Conservation (phyloP, 2,113 vertebrate species). For the Sisor rabdophorus region DNA sequence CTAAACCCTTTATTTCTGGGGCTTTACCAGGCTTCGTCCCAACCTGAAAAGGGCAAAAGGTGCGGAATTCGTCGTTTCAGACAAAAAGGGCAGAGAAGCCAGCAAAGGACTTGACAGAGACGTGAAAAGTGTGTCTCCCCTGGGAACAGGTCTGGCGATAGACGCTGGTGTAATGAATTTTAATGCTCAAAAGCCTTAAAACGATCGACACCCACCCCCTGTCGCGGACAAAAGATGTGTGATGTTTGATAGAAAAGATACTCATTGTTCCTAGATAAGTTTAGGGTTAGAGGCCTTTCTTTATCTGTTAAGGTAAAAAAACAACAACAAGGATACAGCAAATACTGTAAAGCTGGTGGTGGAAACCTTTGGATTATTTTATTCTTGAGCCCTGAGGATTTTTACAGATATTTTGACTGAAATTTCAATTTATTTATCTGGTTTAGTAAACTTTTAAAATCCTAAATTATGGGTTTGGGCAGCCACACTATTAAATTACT, state of each 20-base stretch:
- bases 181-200: constrained; percentile 75
- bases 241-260: constrained; percentile 54
- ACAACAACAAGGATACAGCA: not conserved
- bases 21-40: constrained; percentile 37
- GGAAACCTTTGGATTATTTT: not conserved
- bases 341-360: not conserved
- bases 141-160: constrained; percentile 72
- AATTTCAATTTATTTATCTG: not conserved
- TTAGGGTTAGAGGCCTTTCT: not conserved
- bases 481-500: no score
- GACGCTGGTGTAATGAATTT: constrained; percentile 84
- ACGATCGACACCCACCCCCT: constrained; percentile 65
- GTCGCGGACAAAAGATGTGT: constrained; percentile 73
- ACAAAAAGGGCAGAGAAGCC: constrained; percentile 99
- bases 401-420: not conserved
- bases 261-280: constrained; percentile 47
- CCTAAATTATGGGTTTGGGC: no score
- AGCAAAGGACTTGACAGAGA: constrained; percentile 97
- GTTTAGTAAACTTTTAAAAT: not conserved
- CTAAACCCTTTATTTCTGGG: constrained; percentile 88
- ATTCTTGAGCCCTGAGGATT: not conserved
- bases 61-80: constrained; percentile 72
- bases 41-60: constrained; percentile 75
- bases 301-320: not conserved
- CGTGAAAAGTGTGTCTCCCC: constrained; percentile 88